Conservation (phyloP, 2,797 vertebrate genomes). For the Synanceia verrucosa region DNA sequence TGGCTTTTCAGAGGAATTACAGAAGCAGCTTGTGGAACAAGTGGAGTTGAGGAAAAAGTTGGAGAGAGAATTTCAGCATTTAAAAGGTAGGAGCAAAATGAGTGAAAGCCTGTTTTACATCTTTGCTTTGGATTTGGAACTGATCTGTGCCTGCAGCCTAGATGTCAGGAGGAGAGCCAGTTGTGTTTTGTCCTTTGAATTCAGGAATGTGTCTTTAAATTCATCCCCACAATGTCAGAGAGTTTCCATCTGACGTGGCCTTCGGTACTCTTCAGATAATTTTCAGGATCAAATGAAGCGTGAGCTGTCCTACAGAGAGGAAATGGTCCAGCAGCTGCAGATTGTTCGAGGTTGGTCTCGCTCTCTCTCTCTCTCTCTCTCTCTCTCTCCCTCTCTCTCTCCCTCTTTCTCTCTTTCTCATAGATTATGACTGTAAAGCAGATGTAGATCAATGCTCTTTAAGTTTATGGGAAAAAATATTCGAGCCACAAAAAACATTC, state of each 20-base stretch:
- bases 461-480: slow-evolving; percentile 20
- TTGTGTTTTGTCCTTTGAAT: slow-evolving; percentile 11
- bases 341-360: slow-evolving; percentile 93
- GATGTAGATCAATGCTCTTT: slow-evolving; percentile 63
- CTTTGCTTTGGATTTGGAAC: neutral
- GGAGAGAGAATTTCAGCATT: slow-evolving; percentile 96
- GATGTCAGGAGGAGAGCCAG: neutral
- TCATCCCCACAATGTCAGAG: slow-evolving; percentile 38
- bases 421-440: slow-evolving; percentile 40
- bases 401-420: neutral
- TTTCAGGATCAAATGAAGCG: slow-evolving; percentile 99
- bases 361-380: neutral
- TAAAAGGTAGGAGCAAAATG: slow-evolving; percentile 89
- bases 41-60: slow-evolving; percentile 97
- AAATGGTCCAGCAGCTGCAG: slow-evolving; percentile 99
- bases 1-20: slow-evolving; percentile 90
- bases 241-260: slow-evolving; percentile 60
- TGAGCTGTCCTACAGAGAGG: slow-evolving; percentile 97
- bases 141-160: neutral
- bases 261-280: slow-evolving; percentile 88
- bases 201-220: slow-evolving; percentile 41
- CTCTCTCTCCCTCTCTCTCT: neutral
- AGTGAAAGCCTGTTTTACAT: neutral
- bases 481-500: slow-evolving; percentile 12
- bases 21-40: slow-evolving; percentile 96